Evolutionary conservation across 37 sponge, comb jelly and placozoan genomes (phyloP), one percentile per base, ranked within the genome.

Genomic region (Ianthella basta): DNA sequence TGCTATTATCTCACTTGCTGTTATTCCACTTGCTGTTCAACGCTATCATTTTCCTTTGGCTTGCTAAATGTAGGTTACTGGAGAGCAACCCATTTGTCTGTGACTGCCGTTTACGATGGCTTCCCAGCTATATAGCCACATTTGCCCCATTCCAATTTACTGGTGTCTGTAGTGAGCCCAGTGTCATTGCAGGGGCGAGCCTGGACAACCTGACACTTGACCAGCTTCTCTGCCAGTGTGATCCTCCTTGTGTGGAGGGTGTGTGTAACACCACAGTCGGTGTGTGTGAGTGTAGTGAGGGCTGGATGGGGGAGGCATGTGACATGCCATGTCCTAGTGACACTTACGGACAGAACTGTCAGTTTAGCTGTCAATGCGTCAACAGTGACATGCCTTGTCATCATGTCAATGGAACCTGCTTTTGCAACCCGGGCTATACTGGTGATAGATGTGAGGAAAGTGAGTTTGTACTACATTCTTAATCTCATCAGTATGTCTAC

Each of bases 91-190:
- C 87, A 24, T 30, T 88, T 15, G 20, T 24, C 5, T 88, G 89
- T 56, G 89, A 88, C 44, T 88, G 89, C 65, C 30, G 64, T 0
- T 79, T 88, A 15, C 78, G 89, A 16, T 88, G 89, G 89, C 64
- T 88, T 4, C 84, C 80, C 12, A 54, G 20, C 16, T 88, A 77
- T 50, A 27, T 63, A 39, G 57, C 54, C 41, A n/a, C 86, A 38
- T 37, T 61, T 54, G 24, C 69, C 29, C 29, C 50, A 0, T 19
- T 16, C 2, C 5, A 4, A 0, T 24, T 75, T 24, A 25, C 15
- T 5, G 29, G 38, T 29, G 15, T 25, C 24, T 32, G 32, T 56
- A 25, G 69, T 15, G 70, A 14, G 19, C 50, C 38, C 19, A 8
- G 41, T 35, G 8, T 27, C 78, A 18, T 38, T 20, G 39, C 4